Evolutionary conservation across 1,140 invertebrate genomes (phyloP).

Genomic region (Steinernema khuongi): DNA sequence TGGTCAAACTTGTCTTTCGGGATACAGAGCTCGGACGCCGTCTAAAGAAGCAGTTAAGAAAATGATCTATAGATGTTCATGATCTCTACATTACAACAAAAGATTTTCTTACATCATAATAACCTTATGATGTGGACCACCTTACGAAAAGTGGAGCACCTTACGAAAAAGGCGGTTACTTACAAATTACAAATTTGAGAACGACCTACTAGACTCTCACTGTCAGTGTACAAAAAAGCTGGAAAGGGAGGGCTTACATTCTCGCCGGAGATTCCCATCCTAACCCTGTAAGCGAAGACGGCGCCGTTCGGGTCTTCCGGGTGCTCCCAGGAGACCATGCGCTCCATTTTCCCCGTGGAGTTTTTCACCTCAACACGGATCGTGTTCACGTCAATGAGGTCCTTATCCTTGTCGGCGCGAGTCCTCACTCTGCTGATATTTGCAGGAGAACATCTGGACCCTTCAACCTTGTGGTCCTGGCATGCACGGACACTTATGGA

Average conservation of each 20-base stretch:
- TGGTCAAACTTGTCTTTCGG: neutral
- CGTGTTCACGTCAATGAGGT: neutral
- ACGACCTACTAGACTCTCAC: neutral
- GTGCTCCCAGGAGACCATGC: neutral
- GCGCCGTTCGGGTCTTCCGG: constrained; percentile 49
- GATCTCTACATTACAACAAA: too few species aligned
- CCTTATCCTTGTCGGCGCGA: neutral
- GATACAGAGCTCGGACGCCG: neutral
- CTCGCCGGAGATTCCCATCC: constrained; percentile 26
- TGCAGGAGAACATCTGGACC: neutral
- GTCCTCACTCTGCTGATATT: neutral
- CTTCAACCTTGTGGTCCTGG: neutral
- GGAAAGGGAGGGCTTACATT: constrained; percentile 33
- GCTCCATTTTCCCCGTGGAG: constrained; percentile 23
- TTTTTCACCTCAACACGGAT: neutral
- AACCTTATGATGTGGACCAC: too few species aligned
- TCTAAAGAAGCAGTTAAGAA: too few species aligned
- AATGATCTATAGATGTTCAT: too few species aligned
- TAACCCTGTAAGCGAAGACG: constrained; percentile 44
- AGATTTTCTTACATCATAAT: too few species aligned
- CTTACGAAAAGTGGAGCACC: constrained; percentile 11
- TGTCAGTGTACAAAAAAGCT: neutral
- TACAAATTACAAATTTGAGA: constrained; percentile 26
- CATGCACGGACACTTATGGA: neutral
- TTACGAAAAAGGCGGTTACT: constrained; percentile 38